Conservation (phyloP, 2,113 vertebrate genomes). For the Phycodurus eques region DNA sequence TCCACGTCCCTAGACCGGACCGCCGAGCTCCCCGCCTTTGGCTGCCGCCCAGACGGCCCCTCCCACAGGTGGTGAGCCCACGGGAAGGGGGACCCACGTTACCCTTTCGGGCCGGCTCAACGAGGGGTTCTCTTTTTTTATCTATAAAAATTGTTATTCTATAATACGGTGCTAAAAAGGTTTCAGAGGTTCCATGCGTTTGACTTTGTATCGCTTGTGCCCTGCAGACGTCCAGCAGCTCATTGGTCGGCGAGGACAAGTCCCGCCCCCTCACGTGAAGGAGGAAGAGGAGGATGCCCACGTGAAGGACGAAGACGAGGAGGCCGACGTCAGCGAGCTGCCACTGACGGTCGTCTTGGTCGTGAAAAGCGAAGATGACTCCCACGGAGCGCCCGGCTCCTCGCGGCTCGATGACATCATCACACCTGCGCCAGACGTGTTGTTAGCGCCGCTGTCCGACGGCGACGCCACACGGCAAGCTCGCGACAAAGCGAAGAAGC, state of each 20-base stretch:
- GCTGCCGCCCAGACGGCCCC: too few species aligned
- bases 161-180: neutral
- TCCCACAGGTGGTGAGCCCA: too few species aligned
- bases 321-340: neutral
- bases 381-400: neutral
- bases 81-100: too few species aligned
- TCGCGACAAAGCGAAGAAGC: neutral
- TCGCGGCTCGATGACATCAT: too few species aligned
- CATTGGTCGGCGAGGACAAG: neutral
- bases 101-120: too few species aligned
- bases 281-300: neutral
- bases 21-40: too few species aligned
- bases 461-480: neutral
- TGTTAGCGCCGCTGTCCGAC: neutral
- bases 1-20: too few species aligned
- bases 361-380: neutral
- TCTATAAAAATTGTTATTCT: neutral
- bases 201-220: neutral
- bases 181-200: neutral
- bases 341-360: neutral
- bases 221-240: neutral
- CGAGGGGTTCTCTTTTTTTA: too few species aligned
- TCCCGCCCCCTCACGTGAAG: neutral
- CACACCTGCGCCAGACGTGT: neutral
- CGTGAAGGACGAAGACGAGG: too few species aligned